Base-by-base conservation (phyloP, 2,888 invertebrate species). In the Hemithea aestivaria region DNA sequence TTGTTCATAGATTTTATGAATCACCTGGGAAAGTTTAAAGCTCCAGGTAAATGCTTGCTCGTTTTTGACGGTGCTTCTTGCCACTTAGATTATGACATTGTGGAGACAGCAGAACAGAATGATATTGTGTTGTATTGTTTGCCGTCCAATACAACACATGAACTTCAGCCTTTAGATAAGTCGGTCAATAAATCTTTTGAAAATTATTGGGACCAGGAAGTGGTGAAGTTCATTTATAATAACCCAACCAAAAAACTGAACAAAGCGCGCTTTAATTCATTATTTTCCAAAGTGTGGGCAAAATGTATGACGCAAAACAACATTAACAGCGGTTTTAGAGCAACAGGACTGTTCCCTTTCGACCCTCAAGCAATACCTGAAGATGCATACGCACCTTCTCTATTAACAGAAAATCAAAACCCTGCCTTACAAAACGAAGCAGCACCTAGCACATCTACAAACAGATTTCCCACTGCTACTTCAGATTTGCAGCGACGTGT, bases 21-120 rank as follows among this genome's bases (percentile, higher is more conserved):
- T 1, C 51, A 55, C 30, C 35, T 32, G 2, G 45, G 29, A 1
- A 20, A 50, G 27, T 24, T 43, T 27, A 58, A 47, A 31, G 11
- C 27, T 20, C 33, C 45, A 10, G 47, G 48, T 7, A 44, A 38
- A 27, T 53, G 51, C 27, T 25, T 55, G 5, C 40, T 56, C 6
- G 45, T 55, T 12, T 58, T 56, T 35, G 55, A 59, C 39, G 56
- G 55, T 1, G 48, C 53, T n/a, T 20, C 35, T 2, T 49, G 29
- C 1, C 45, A 48, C 29, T 43, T 46, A 24, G 45, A 45, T 8
- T 25, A 12, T 9, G 25, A 6, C 10, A 41, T 45, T 10, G 38
- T 45, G 0, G 53, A 50, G 5, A 43, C 28, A 24, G 53, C 53
- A 12, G 50, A 51, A 16, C 20, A 24, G 10, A 2, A 31, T 16